Conservation (phyloP, 2,113 vertebrate species). For the Dasyprocta punctata region DNA sequence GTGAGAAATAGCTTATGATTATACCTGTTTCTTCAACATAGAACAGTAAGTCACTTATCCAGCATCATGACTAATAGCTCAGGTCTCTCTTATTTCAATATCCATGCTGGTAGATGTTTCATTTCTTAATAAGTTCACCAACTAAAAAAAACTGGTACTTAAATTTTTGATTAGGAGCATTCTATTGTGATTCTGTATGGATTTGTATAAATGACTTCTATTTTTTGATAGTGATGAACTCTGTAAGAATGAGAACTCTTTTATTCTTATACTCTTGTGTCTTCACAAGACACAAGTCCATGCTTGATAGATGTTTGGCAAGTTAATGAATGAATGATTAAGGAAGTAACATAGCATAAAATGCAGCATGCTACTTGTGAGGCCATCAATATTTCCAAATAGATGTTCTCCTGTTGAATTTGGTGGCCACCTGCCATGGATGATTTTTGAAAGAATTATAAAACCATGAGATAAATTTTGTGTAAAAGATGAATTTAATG, state of each 20-base stretch:
- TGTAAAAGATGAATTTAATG: not conserved
- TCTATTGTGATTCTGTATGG: not conserved
- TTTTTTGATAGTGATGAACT: not conserved
- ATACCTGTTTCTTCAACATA: not conserved
- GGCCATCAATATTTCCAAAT: not conserved
- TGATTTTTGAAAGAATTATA: not conserved
- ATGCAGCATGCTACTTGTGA: not conserved
- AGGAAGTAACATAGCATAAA: not conserved
- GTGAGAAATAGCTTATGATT: not conserved
- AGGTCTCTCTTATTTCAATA: conserved; percentile 16
- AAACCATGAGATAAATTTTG: not conserved
- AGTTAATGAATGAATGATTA: not conserved
- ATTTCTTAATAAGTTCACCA: not conserved
- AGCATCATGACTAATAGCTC: not conserved
- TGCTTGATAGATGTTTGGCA: not conserved
- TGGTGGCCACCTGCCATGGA: not conserved
- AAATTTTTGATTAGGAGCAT: not conserved
- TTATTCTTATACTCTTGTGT: not conserved
- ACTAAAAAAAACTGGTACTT: not conserved
- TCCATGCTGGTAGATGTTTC: not conserved
- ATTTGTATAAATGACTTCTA: not conserved
- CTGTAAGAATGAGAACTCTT: not conserved
- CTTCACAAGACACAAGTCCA: not conserved
- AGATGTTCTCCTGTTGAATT: not conserved
- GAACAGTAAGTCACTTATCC: not conserved